Conservation (phyloP, 2,797 vertebrate genomes). For the Manis crassicaudata region DNA sequence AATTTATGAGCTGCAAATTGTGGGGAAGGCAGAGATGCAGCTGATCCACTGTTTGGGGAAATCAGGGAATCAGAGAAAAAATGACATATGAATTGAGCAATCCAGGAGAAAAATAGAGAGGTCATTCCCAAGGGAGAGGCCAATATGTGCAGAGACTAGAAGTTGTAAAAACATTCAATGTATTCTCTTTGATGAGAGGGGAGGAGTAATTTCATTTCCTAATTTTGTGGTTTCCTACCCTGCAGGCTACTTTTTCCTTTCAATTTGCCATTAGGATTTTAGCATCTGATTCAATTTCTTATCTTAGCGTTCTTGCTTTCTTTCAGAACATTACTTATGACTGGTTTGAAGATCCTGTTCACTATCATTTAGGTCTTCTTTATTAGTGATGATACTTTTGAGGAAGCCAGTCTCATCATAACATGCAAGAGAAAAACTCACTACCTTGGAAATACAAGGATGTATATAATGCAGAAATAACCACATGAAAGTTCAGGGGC, state of each 20-base stretch:
- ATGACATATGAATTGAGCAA: neutral
- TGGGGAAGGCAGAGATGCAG: neutral
- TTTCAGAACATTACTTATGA: conserved; percentile 26
- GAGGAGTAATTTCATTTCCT: neutral
- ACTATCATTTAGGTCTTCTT: conserved; percentile 39
- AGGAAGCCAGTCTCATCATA: neutral
- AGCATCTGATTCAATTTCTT: conserved; percentile 31
- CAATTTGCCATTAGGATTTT: neutral
- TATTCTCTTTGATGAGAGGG: neutral
- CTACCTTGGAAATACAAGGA: neutral
- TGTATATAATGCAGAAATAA: neutral
- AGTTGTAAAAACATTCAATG: neutral
- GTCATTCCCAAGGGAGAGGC: neutral
- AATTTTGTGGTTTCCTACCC: neutral
- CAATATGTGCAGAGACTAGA: neutral
- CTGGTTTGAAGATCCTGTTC: conserved; percentile 46
- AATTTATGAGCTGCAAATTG: neutral
- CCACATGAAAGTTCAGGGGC: neutral
- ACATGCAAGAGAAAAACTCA: neutral
- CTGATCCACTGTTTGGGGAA: neutral
- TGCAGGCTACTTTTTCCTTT: neutral
- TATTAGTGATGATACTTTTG: conserved; percentile 30
- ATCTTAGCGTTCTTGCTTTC: conserved; percentile 58
- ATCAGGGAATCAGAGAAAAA: neutral
- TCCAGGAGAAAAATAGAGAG: neutral